Evolutionary conservation across 2,888 invertebrate genomes (phyloP).

Genomic region (Drymonia ruficornis): DNA sequence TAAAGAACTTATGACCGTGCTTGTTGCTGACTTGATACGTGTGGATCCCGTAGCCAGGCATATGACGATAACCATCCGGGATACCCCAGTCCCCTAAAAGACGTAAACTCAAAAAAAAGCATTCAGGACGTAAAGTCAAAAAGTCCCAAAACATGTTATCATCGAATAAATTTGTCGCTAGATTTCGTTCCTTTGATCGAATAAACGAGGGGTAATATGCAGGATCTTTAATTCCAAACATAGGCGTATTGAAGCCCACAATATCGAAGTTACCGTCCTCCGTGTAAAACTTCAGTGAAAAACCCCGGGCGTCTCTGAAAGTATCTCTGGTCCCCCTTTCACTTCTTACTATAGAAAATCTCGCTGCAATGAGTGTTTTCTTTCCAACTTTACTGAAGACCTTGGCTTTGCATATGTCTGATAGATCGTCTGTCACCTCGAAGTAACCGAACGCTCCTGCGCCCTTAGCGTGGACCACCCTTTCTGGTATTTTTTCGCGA

Average conservation of each 20-base stretch:
- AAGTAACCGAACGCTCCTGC: conserved; percentile 94
- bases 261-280: conserved; percentile 92
- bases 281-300: not conserved
- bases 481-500: conserved; percentile 95
- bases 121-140: not conserved
- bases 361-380: conserved; percentile 88
- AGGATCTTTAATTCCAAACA: conserved; percentile 91
- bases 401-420: conserved; percentile 89
- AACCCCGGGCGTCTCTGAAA: not conserved
- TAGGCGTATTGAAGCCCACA: conserved; percentile 94
- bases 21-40: conserved; percentile 94
- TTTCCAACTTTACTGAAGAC: conserved; percentile 90
- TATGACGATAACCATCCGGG: conserved; percentile 79
- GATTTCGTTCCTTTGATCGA: conserved; percentile 65
- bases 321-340: not conserved
- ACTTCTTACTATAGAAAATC: conserved; percentile 88
- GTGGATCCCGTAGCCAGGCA: conserved; percentile 97
- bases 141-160: not conserved
- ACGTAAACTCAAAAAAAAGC: not conserved
- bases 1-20: conserved; percentile 87
- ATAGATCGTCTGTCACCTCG: conserved; percentile 92
- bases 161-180: not conserved
- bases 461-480: conserved; percentile 97
- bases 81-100: not conserved
- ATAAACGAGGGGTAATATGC: not conserved